Conservation (phyloP, 1,140 invertebrate genomes). For the Macrobrachium nipponense region DNA sequence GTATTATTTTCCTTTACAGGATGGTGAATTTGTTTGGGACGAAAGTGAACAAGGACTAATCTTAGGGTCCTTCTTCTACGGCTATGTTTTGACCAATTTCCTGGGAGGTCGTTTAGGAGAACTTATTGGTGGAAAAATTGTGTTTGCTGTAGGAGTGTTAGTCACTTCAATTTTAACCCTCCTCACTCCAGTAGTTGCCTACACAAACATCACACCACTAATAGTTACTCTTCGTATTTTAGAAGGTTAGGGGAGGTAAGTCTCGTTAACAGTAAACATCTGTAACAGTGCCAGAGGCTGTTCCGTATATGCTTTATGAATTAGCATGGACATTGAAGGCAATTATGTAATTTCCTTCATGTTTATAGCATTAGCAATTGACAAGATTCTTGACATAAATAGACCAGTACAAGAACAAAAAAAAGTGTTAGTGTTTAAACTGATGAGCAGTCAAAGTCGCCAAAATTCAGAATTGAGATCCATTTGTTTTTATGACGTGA, state of each 20-base stretch:
- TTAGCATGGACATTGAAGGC: neutral
- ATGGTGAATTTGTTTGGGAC: slow-evolving; percentile 61
- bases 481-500: too few relatives aligned
- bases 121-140: slow-evolving; percentile 83
- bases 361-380: too few relatives aligned
- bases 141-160: slow-evolving; percentile 85
- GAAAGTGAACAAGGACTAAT: slow-evolving; percentile 57
- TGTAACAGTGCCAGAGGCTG: too few relatives aligned
- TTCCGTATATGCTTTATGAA: neutral
- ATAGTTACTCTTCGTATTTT: slow-evolving; percentile 52
- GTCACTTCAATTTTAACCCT: slow-evolving; percentile 84
- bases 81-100: slow-evolving; percentile 72
- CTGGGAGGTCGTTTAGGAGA: slow-evolving; percentile 84
- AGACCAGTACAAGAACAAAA: too few relatives aligned
- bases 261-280: neutral
- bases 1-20: slow-evolving; percentile 13
- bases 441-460: too few relatives aligned
- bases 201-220: slow-evolving; percentile 9
- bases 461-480: too few relatives aligned
- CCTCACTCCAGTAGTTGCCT: slow-evolving; percentile 81
- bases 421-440: too few relatives aligned
- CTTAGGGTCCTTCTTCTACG: slow-evolving; percentile 62
- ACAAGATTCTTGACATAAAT: too few relatives aligned
- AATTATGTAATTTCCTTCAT: too few relatives aligned
- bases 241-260: slow-evolving; percentile 56